Conservation (phyloP, 2,113 vertebrate genomes). For the Salminus brasiliensis region DNA sequence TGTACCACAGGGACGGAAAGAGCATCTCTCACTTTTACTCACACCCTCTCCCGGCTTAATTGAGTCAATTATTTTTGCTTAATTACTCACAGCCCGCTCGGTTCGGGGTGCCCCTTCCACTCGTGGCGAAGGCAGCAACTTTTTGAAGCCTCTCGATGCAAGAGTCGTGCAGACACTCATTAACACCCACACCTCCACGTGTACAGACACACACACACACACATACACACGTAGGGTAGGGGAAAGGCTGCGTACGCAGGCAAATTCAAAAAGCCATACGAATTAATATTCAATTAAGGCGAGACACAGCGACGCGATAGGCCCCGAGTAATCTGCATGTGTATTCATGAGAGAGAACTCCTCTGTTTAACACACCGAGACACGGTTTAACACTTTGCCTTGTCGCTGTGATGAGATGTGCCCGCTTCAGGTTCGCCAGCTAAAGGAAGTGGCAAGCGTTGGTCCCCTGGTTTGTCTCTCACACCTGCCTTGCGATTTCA, state of each 20-base stretch:
- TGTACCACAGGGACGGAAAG: slow-evolving; percentile 53
- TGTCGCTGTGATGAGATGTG: background rate
- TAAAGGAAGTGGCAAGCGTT: too few relatives aligned
- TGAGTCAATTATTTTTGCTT: slow-evolving; percentile 65
- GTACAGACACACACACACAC: background rate
- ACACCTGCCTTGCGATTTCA: too few relatives aligned
- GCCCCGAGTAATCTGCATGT: slow-evolving; percentile 30
- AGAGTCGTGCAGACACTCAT: slow-evolving; percentile 1
- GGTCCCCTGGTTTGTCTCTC: too few relatives aligned
- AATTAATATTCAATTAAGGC: slow-evolving; percentile 45
- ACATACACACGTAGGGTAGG: too few relatives aligned
- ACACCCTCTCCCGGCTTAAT: slow-evolving; percentile 61
- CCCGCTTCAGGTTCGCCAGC: background rate
- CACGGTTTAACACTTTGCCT: slow-evolving; percentile 57
- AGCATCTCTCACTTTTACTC: slow-evolving; percentile 58
- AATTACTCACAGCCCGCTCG: slow-evolving; percentile 61
- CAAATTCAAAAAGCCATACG: background rate
- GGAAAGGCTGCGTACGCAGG: background rate
- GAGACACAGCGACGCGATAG: slow-evolving; percentile 45
- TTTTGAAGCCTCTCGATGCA: background rate
- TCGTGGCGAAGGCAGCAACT: background rate
- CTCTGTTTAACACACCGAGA: slow-evolving; percentile 48
- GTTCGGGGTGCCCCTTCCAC: slow-evolving; percentile 41
- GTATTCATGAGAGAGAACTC: slow-evolving; percentile 36
- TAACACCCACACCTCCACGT: slow-evolving; percentile 14